Conservation (phyloP, 2,888 invertebrate genomes). For the Globia sparganii region DNA sequence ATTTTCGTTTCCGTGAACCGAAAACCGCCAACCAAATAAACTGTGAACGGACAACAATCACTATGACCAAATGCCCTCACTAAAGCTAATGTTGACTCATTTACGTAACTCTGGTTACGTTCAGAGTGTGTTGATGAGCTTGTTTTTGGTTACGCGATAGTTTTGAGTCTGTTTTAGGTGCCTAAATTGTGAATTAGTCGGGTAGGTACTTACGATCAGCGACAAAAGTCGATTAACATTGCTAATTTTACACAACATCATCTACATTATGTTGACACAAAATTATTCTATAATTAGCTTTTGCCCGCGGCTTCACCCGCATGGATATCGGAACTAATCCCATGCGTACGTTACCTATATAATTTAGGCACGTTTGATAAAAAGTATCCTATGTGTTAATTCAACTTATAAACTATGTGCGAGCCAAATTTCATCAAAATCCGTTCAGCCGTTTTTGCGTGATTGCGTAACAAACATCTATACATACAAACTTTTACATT, state of each 20-base stretch:
- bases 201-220: background rate
- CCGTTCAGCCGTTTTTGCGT: no score
- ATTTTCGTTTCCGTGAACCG: conserved; percentile 37
- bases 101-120: conserved; percentile 33
- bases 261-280: background rate
- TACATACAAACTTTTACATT: no score
- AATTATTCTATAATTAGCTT: no score
- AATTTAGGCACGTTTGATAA: no score
- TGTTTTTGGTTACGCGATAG: conserved; percentile 5
- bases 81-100: conserved; percentile 45
- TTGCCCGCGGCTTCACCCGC: no score
- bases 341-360: no score
- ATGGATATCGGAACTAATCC: no score
- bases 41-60: conserved; percentile 33
- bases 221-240: background rate
- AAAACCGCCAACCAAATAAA: conserved; percentile 44
- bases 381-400: no score
- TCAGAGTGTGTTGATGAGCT: conserved; percentile 20
- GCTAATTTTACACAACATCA: background rate
- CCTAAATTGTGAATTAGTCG: background rate
- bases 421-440: no score
- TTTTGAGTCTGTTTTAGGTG: background rate
- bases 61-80: conserved; percentile 37
- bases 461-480: no score
- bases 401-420: no score